phyloP scores from a whole-genome alignment of 1,140 invertebrate species.

The Argopecten irradians region DNA sequence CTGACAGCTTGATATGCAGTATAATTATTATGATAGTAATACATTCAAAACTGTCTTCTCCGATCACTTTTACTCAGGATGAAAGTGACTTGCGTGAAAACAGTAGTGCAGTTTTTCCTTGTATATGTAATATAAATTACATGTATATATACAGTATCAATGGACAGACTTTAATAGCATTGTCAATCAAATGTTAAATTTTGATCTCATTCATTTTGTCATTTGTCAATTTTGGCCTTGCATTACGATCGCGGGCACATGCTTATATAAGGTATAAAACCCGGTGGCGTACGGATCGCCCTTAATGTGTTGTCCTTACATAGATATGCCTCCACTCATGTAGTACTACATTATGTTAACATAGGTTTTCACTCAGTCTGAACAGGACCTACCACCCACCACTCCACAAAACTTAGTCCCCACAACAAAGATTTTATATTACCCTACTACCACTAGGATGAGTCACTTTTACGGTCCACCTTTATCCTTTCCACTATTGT shows the following conservation, averaged over 20 bases:
- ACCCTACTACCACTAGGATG: not conserved
- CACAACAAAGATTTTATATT: not conserved
- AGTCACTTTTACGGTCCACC: not conserved
- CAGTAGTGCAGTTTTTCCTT: not conserved
- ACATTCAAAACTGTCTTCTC: not conserved
- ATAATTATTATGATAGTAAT: no score
- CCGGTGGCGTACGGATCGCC: not conserved
- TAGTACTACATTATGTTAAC: not conserved
- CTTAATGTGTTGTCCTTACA: not conserved
- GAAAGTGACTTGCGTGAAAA: not conserved
- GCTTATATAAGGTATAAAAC: not conserved
- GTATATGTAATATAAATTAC: not conserved
- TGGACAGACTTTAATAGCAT: not conserved
- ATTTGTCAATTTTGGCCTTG: not conserved
- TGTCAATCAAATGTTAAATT: not conserved
- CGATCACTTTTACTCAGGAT: not conserved
- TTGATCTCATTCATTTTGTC: not conserved
- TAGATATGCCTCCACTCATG: not conserved
- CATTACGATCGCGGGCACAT: not conserved
- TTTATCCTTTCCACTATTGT: conserved; percentile 8
- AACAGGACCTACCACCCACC: not conserved
- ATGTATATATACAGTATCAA: not conserved
- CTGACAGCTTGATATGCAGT: no score
- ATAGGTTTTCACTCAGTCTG: not conserved
- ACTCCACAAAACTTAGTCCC: not conserved